Evolutionary conservation across 1,140 invertebrate genomes (phyloP).

Genomic region (Drosophila ogumai): DNA sequence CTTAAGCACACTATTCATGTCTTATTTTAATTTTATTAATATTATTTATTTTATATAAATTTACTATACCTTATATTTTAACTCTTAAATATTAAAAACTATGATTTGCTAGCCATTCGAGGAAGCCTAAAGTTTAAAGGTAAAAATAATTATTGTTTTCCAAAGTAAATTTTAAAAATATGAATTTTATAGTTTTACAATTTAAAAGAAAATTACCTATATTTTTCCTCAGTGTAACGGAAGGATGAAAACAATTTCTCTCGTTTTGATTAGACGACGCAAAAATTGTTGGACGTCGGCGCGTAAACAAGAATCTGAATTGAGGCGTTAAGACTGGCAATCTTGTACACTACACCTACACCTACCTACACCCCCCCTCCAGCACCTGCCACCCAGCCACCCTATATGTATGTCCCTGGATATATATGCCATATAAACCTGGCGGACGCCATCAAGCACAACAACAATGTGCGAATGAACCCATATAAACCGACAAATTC

Average conservation of each 20-base stretch:
- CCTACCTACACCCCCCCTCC: not conserved
- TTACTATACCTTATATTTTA: too few species aligned
- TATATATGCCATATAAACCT: constrained; percentile 30
- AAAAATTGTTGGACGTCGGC: constrained; percentile 69
- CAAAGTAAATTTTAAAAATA: too few species aligned
- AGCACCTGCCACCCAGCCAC: constrained; percentile 20
- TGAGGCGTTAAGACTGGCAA: constrained; percentile 42
- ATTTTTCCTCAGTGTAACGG: not conserved
- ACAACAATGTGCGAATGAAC: constrained; percentile 60
- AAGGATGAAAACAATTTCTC: constrained; percentile 58
- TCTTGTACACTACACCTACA: constrained; percentile 12
- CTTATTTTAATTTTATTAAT: too few species aligned
- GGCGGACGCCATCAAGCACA: constrained; percentile 41
- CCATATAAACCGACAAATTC: constrained; percentile 59
- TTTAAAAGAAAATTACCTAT: not conserved
- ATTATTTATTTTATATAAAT: too few species aligned
- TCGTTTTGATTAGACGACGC: constrained; percentile 71
- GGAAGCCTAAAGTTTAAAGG: too few species aligned
- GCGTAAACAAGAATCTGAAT: constrained; percentile 66
- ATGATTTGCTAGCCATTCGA: too few species aligned
- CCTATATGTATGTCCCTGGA: not conserved
- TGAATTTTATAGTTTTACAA: too few species aligned
- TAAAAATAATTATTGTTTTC: too few species aligned
- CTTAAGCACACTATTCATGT: too few species aligned
- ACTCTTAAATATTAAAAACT: too few species aligned